Conservation (phyloP, 2,888 invertebrate species). For the Drosophila paucipuncta region DNA sequence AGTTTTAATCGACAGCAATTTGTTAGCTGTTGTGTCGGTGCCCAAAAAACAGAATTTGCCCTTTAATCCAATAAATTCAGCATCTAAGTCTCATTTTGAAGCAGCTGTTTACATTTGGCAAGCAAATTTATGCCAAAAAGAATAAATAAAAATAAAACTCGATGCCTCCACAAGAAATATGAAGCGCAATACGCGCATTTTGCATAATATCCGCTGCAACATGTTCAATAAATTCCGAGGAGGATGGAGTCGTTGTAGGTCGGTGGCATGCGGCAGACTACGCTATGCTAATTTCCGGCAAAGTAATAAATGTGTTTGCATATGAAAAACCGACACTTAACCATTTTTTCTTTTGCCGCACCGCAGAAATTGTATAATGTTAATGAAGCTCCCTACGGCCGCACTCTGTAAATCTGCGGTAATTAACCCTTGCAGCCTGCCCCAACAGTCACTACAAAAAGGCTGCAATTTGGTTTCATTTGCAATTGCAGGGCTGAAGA, state of each 20-base stretch:
- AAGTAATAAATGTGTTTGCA: constrained; percentile 41
- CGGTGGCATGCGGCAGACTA: constrained; percentile 2
- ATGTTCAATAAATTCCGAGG: constrained; percentile 38
- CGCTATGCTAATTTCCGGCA: constrained; percentile 68
- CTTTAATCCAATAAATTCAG: constrained; percentile 43
- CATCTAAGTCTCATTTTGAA: constrained; percentile 24
- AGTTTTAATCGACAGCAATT: constrained; percentile 57
- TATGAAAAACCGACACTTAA: constrained; percentile 4
- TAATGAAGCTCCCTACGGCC: constrained; percentile 39
- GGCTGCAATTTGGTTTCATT: constrained; percentile 5
- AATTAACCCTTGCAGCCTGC: constrained; percentile 35
- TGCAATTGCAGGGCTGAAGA: constrained; percentile 4
- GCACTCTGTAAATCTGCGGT: constrained; percentile 26
- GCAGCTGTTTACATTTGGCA: constrained; percentile 37
- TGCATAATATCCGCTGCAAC: constrained; percentile 70
- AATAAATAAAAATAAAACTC: constrained; percentile 15
- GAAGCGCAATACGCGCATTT: constrained; percentile 32
- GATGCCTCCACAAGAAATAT: constrained; percentile 37
- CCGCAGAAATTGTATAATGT: constrained; percentile 35
- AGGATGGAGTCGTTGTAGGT: constrained; percentile 2
- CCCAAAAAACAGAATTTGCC: neutral
- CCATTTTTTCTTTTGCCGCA: neutral
- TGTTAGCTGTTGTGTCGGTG: constrained; percentile 39
- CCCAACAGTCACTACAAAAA: neutral
- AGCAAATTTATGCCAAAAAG: constrained; percentile 56